These are phyloP conservation scores for Otus sunia DNA, from an alignment of 2,113 vertebrate genomes.

Conservation along the genomic window DNA sequence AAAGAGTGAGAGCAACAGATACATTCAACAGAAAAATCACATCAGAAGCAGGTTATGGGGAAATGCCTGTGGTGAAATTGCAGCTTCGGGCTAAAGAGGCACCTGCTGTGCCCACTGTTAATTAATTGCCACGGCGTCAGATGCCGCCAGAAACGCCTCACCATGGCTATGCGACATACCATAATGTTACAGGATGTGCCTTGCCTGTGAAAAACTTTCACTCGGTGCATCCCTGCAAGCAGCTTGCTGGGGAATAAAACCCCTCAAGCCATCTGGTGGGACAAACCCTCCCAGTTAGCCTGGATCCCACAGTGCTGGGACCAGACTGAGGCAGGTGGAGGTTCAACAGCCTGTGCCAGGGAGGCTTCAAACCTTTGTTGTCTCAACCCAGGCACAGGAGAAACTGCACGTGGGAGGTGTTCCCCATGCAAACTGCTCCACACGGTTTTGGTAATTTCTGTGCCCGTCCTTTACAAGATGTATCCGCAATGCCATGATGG, in stretches of 20 bases:
- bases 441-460: background rate
- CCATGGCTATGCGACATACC: rapidly evolving
- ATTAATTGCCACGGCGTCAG: background rate
- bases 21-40: background rate
- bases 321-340: background rate
- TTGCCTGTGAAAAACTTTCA: background rate
- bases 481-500: rapidly evolving
- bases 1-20: background rate
- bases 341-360: background rate
- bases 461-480: background rate
- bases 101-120: background rate
- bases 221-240: background rate
- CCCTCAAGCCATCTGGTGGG: background rate
- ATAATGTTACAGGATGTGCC: background rate
- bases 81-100: background rate
- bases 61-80: background rate
- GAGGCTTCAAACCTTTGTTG: background rate
- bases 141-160: background rate
- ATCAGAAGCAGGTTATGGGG: background rate
- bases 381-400: background rate
- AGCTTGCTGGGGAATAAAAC: background rate
- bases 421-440: background rate
- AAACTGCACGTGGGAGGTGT: background rate
- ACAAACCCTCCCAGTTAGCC: background rate
- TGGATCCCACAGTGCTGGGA: background rate